Evolutionary conservation across 2,797 vertebrate genomes (phyloP).

Genomic region (Dallia pectoralis): DNA sequence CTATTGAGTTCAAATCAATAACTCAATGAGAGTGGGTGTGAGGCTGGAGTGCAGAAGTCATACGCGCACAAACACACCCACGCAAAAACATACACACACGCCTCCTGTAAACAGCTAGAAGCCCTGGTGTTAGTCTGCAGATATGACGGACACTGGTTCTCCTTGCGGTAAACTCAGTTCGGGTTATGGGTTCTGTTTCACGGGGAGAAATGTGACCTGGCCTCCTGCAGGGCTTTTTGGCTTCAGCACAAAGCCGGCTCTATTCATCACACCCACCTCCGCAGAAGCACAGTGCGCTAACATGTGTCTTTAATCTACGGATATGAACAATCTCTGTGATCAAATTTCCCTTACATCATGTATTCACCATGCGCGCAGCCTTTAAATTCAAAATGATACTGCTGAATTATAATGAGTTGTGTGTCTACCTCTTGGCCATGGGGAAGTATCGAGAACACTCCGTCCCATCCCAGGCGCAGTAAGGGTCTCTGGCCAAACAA

Average conservation of each 20-base stretch:
- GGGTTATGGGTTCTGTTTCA: conserved; percentile 51
- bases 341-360: conserved; percentile 24
- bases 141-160: conserved; percentile 49
- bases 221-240: conserved; percentile 48
- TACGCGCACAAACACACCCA: conserved; percentile 3
- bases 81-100: conserved; percentile 29
- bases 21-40: conserved; percentile 47
- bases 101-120: conserved; percentile 21
- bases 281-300: conserved; percentile 25
- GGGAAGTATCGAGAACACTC: conserved; percentile 98
- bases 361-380: conserved; percentile 13
- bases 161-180: conserved; percentile 54
- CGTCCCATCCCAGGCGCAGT: conserved; percentile 96
- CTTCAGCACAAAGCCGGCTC: conserved; percentile 47
- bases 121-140: conserved; percentile 46
- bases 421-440: conserved; percentile 89
- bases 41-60: conserved; percentile 23
- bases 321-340: conserved; percentile 34
- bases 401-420: not conserved
- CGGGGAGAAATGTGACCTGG: conserved; percentile 47
- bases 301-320: conserved; percentile 44
- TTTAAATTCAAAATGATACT: conserved; percentile 4
- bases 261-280: conserved; percentile 30
- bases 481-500: conserved; percentile 95
- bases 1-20: conserved; percentile 57